Evolutionary conservation across 2,888 invertebrate species (phyloP).

Genomic region (Scaptodrosophila latifasciaeformis): DNA sequence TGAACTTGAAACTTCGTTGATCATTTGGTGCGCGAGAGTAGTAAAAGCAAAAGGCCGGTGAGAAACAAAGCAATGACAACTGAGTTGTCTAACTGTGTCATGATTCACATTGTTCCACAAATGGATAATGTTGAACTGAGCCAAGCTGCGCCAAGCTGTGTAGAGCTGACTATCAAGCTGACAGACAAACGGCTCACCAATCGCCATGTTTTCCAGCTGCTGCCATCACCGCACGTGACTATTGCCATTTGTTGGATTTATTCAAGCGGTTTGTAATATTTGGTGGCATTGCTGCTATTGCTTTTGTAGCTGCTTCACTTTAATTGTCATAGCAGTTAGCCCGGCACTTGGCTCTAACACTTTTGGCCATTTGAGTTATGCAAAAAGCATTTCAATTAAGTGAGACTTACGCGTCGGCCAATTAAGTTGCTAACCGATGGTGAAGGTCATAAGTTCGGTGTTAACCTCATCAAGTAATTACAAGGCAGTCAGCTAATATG

Average conservation of each 20-base stretch:
- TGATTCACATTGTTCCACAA: slow-evolving; percentile 41
- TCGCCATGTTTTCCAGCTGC: slow-evolving; percentile 18
- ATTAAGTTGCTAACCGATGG: too few relatives aligned
- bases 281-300: slow-evolving; percentile 20
- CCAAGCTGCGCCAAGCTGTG: slow-evolving; percentile 39
- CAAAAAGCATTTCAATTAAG: slow-evolving; percentile 66
- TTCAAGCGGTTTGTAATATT: too few relatives aligned
- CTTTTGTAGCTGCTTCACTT: slow-evolving; percentile 21
- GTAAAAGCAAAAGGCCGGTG: slow-evolving; percentile 6
- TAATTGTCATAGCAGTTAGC: slow-evolving; percentile 7
- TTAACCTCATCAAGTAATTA: slow-evolving; percentile 44
- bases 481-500: not conserved
- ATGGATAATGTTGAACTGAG: slow-evolving; percentile 28
- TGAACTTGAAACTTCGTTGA: slow-evolving; percentile 51
- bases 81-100: slow-evolving; percentile 46
- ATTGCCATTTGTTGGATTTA: slow-evolving; percentile 16
- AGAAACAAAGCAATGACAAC: slow-evolving; percentile 13
- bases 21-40: slow-evolving; percentile 22
- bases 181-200: not conserved
- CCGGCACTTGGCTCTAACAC: slow-evolving; percentile 6
- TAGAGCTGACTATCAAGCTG: slow-evolving; percentile 24
- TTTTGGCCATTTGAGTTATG: slow-evolving; percentile 37
- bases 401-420: slow-evolving; percentile 39
- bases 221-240: slow-evolving; percentile 50
- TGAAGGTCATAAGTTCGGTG: slow-evolving; percentile 39